Evolutionary conservation across 1,140 invertebrate species (phyloP).

Genomic region (Diprion similis): DNA sequence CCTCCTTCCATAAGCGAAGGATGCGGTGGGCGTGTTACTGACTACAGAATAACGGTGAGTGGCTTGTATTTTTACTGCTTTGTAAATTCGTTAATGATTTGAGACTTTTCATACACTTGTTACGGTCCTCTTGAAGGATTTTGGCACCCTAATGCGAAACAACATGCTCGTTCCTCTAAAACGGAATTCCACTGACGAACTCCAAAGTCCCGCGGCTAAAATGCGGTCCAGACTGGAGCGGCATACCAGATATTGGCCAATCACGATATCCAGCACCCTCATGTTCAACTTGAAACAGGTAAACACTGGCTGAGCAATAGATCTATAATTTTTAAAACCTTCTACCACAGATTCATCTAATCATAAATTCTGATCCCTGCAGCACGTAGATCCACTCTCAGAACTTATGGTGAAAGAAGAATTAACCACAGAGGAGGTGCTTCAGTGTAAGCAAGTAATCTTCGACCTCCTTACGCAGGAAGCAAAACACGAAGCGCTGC

Average conservation of each 20-base stretch:
- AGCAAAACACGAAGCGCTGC: conserved; percentile 81
- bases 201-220: conserved; percentile 63
- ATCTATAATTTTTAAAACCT: conserved; percentile 13
- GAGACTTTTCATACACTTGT: conserved; percentile 12
- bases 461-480: conserved; percentile 84
- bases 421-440: conserved; percentile 83
- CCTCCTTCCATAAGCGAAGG: conserved; percentile 95
- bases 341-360: conserved; percentile 16
- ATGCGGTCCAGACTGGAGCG: conserved; percentile 76
- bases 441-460: conserved; percentile 89
- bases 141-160: conserved; percentile 86
- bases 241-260: conserved; percentile 90
- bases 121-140: conserved; percentile 69
- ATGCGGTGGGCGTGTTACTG: conserved; percentile 89
- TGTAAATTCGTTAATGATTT: neutral
- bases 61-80: conserved; percentile 13
- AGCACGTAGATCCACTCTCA: conserved; percentile 84
- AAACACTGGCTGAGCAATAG: conserved; percentile 43
- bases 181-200: conserved; percentile 47
- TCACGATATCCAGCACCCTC: conserved; percentile 88
- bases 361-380: conserved; percentile 35
- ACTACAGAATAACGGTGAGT: conserved; percentile 78
- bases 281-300: conserved; percentile 88
- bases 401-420: conserved; percentile 82
- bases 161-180: conserved; percentile 80